Base-by-base conservation (phyloP, 2,888 invertebrate genomes). In the Belgica antarctica region DNA sequence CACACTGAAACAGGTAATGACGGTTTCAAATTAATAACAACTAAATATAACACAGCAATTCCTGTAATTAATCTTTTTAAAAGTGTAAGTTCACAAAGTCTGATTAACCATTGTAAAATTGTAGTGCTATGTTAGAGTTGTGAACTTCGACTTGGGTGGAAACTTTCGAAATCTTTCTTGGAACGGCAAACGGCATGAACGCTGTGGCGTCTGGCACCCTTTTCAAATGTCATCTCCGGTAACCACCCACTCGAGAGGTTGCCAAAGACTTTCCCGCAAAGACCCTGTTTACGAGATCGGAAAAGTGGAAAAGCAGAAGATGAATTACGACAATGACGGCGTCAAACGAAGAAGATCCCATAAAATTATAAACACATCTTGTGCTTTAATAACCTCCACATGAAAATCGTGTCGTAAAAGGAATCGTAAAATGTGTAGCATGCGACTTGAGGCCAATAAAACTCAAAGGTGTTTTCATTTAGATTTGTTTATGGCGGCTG, bases 281-380 rank as follows among this genome's bases (percentile, higher is more conserved):
- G n/a, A n/a, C n/a, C n/a, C n/a, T n/a, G n/a, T n/a, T n/a, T n/a
- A n/a, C n/a, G n/a, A n/a, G n/a, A n/a, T n/a, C n/a, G n/a, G n/a
- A n/a, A n/a, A n/a, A n/a, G n/a, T n/a, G n/a, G n/a, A n/a, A n/a
- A n/a, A n/a, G n/a, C n/a, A n/a, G n/a, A n/a, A 47, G 17, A 47
- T 17, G 46, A 19, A 22, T 57, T 4, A 41, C 15, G 41, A 41
- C n/a, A 12, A 41, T n/a, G 41, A 12, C 12, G 34, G 7, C 34
- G 34, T 31, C 5, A 12, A 5, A 31, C 12, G 63, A 36, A 63
- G 15, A 25, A 12, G 25, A 63, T 63, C 34, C 22, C 41, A 15
- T 63, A 41, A 63, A 63, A 63, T 63, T 36, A 63, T 63, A 63
- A 63, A 63, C 63, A 63, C 63, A 41, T 63, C 41, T 3, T 34